A percentile compares a stretch with the other conserved stretches of the same genome.
These are phyloP conservation scores for Sakesphorus luctuosus DNA, from an alignment of 2,113 vertebrate species.

Conservation along the genomic window DNA sequence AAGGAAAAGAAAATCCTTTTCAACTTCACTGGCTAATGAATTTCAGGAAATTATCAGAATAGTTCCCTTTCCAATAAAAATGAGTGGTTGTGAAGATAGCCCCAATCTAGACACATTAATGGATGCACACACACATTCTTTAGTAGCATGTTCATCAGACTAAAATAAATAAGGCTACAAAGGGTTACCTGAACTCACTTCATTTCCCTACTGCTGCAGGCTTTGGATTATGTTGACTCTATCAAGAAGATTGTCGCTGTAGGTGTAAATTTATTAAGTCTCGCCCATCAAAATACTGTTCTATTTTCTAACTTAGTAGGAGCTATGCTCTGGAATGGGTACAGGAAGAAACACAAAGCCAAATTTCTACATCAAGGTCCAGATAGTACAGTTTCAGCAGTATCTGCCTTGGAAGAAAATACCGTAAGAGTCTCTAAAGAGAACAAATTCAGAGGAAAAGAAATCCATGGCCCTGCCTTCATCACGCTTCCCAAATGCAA, in stretches of 20 bases:
- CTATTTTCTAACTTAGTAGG: neutral
- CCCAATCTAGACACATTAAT: neutral
- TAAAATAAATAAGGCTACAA: slow-evolving; percentile 24
- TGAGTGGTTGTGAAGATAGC: slow-evolving; percentile 42
- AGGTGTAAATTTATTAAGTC: slow-evolving; percentile 39
- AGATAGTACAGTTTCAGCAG: neutral
- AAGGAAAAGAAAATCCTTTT: slow-evolving; percentile 10
- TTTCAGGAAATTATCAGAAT: slow-evolving; percentile 47
- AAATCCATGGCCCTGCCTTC: neutral
- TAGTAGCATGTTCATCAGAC: slow-evolving; percentile 15
- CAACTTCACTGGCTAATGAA: slow-evolving; percentile 4
- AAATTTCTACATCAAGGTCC: neutral
- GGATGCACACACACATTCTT: slow-evolving; percentile 31
- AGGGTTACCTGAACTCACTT: neutral
- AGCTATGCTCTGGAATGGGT: slow-evolving; percentile 14
- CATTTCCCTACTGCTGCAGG: slow-evolving; percentile 4
- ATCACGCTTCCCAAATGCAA: neutral
- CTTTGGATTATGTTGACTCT: slow-evolving; percentile 25
- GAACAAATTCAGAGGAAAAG: neutral
- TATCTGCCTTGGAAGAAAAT: neutral
- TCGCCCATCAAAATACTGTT: slow-evolving; percentile 30
- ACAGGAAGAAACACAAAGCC: neutral
- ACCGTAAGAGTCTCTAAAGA: neutral
- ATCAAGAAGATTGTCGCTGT: slow-evolving; percentile 21
- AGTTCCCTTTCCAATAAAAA: slow-evolving; percentile 58